Percentiles rank a stretch among this genome's conserved stretches.
Conservation (phyloP, 2,113 vertebrate genomes). For the Urocynchramus pylzowi region DNA sequence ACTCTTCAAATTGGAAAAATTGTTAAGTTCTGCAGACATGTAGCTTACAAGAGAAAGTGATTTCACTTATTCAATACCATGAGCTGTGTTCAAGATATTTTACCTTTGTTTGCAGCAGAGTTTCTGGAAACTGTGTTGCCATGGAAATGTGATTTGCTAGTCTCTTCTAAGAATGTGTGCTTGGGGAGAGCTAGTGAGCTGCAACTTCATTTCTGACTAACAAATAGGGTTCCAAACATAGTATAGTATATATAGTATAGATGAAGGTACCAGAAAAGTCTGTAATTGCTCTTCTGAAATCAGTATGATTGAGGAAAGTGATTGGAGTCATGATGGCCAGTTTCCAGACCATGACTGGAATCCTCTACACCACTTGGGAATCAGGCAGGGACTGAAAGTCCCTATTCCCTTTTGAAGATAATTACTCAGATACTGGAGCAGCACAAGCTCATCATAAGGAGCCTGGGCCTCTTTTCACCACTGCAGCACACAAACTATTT, state of each 20-base stretch:
- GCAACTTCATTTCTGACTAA: neutral
- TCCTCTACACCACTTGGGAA: neutral
- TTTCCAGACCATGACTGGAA: neutral
- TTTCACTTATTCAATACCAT: neutral
- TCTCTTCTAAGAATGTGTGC: neutral
- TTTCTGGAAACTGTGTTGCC: slow-evolving; percentile 5
- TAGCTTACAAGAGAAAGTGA: neutral
- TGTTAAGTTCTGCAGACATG: neutral
- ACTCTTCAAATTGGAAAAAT: neutral
- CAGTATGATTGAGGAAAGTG: neutral
- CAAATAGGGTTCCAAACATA: neutral
- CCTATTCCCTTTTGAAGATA: neutral
- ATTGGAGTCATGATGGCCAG: neutral
- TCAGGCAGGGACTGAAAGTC: neutral
- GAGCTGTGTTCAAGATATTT: neutral
- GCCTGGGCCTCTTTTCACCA: neutral
- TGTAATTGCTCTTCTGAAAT: neutral
- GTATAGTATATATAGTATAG: neutral
- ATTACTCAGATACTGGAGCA: neutral
- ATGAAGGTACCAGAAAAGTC: neutral
- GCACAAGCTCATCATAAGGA: neutral
- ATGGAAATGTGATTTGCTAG: slow-evolving; percentile 10
- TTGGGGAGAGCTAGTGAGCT: neutral
- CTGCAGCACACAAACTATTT: neutral
- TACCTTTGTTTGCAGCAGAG: neutral